Evolutionary conservation across 2,888 invertebrate genomes (phyloP).

Genomic region (Andrena fulva): DNA sequence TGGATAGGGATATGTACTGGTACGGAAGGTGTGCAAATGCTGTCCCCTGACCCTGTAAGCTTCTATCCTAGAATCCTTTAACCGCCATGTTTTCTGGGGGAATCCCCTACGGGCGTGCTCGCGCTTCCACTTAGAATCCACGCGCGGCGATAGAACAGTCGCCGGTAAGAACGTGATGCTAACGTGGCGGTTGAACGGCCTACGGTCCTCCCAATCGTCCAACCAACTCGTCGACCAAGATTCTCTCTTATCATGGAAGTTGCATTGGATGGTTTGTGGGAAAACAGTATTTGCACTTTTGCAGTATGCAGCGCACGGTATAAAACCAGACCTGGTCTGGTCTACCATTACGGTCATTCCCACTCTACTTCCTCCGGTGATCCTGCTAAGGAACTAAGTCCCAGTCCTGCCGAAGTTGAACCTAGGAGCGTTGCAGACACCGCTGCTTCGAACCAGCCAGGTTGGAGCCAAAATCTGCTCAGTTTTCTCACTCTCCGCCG

Average conservation of each 20-base stretch:
- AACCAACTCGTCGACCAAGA: constrained; percentile 68
- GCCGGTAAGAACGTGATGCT: neutral
- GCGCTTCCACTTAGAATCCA: neutral
- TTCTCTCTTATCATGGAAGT: constrained; percentile 79
- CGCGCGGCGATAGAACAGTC: neutral
- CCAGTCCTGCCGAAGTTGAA: constrained; percentile 85
- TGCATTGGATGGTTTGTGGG: constrained; percentile 84
- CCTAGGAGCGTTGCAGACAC: constrained; percentile 84
- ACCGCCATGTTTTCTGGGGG: constrained; percentile 38
- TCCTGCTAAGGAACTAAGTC: constrained; percentile 85
- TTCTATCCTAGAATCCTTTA: constrained; percentile 61
- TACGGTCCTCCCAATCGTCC: constrained; percentile 61
- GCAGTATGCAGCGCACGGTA: constrained; percentile 98
- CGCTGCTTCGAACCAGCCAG: constrained; percentile 85
- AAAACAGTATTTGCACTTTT: constrained; percentile 85
- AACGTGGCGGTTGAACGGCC: constrained; percentile 52
- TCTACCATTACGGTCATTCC: constrained; percentile 97
- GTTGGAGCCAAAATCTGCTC: constrained; percentile 87
- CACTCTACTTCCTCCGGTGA: constrained; percentile 87
- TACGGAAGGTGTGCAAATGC: constrained; percentile 84
- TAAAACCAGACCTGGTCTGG: constrained; percentile 98
- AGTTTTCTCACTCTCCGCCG: constrained; percentile 85
- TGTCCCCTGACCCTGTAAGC: constrained; percentile 72
- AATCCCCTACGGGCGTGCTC: neutral
- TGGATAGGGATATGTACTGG: constrained; percentile 83